Base-by-base conservation (phyloP, 1,140 invertebrate genomes). In the Diabrotica virgifera region DNA sequence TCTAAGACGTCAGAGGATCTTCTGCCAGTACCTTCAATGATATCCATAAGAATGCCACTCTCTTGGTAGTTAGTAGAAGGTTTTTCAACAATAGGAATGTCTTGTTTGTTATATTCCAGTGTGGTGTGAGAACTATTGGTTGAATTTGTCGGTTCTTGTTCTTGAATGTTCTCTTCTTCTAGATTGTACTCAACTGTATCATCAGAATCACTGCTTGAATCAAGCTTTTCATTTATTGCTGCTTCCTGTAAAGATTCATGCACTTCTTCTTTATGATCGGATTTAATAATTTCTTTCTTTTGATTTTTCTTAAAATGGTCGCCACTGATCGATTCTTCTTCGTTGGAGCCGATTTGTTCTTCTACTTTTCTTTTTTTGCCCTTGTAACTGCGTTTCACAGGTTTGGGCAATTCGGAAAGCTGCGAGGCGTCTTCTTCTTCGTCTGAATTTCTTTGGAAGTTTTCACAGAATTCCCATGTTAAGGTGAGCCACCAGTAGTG, bases 401-500 rank as follows among this genome's bases (percentile, higher is more conserved):
- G 9, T 24, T 36, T 24, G 13, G 11, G 6, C 13, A 24, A 55
- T 55, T 5, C 6, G 11, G 11, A 24, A 14, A 3, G 6, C 11
- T 55, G 11, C 6, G 53, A 55, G 13, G n/a, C 59, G 24, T 53
- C 52, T 36, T 59, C 62, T 58, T 74, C 70, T 38, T 74, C 66
- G 11, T 66, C 51, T 11, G 65, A 59, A 13, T 61, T 62, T 64
- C 53, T 57, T 36, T 70, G 46, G 60, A 74, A 73, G 6, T 64
- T 59, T 11, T 73, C 70, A 46, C 68, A 73, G 64, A 67, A 76
- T 11, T 60, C 56, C 74, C 74, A 76, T 24, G 72, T 73, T 8
- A 76, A 37, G 59, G 68, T 57, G 37, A 68, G 60, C 74, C 74
- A 76, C 68, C 69, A 76, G 46, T 66, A 59, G n/a, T 65, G 52